Percentiles rank a stretch among this genome's conserved stretches.
phyloP scores from a whole-genome alignment of 2,797 vertebrate species.

The Delichon dasypus region DNA sequence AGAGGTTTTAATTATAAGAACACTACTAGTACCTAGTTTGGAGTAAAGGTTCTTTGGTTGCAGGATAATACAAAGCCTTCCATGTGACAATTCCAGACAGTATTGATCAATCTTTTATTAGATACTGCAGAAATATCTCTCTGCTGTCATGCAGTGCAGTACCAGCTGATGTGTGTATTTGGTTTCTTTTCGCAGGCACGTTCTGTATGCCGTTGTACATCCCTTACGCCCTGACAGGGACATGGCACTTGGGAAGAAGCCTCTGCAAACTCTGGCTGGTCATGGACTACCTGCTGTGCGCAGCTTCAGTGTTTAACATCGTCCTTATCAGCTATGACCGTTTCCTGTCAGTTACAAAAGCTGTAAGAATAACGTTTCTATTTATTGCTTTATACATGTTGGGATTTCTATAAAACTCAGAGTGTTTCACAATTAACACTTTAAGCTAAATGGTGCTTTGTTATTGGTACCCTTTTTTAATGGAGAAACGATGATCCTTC shows the following conservation, averaged over 20 bases:
- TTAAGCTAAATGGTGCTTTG: background rate
- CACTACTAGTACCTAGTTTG: background rate
- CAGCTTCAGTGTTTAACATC: conserved; percentile 88
- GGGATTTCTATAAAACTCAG: background rate
- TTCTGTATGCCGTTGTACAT: conserved; percentile 90
- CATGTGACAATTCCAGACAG: background rate
- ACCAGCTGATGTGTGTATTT: accelerated
- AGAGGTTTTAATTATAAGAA: background rate
- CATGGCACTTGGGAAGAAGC: conserved; percentile 79
- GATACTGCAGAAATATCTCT: background rate
- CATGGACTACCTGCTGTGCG: conserved; percentile 87
- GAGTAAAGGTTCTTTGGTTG: background rate
- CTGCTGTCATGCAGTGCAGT: background rate
- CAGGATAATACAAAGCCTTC: background rate
- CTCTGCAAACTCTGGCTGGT: conserved; percentile 87
- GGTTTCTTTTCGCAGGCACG: conserved; percentile 66
- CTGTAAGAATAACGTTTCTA: conserved; percentile 79
- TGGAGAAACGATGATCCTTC: background rate
- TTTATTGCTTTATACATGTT: background rate
- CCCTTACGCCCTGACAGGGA: conserved; percentile 81
- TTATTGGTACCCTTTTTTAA: background rate
- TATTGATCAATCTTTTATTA: background rate
- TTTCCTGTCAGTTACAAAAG: conserved; percentile 88
- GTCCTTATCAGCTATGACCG: conserved; percentile 93
- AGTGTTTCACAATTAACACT: background rate